A percentile compares a stretch with the other conserved stretches of the same genome.
Conservation (phyloP, 2,888 invertebrate genomes). For the Dasysyrphus tricinctus region DNA sequence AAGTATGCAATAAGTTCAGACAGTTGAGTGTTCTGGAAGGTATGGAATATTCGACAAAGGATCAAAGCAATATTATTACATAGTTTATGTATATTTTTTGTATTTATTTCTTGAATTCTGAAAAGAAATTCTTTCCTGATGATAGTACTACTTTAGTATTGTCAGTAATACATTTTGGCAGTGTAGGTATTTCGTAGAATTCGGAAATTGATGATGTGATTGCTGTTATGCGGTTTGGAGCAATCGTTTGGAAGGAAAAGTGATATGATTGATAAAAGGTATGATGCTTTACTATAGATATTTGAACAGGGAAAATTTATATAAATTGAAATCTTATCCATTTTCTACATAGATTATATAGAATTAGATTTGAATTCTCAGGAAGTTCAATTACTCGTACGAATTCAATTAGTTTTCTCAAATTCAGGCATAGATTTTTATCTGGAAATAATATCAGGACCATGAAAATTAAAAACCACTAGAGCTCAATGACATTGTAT, state of each 20-base stretch:
- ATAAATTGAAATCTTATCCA: too few relatives aligned
- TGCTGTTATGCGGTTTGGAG: not conserved
- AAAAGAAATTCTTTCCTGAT: slow-evolving; percentile 34
- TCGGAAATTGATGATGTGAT: slow-evolving; percentile 7
- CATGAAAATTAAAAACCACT: too few relatives aligned
- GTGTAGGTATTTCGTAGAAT: slow-evolving; percentile 29
- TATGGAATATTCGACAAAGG: slow-evolving; percentile 55
- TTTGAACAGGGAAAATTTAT: too few relatives aligned
- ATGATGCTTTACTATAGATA: too few relatives aligned
- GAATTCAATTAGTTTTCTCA: too few relatives aligned
- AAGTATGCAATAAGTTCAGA: slow-evolving; percentile 73
- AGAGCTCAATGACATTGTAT: too few relatives aligned
- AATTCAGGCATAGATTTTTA: too few relatives aligned
- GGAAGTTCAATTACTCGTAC: too few relatives aligned
- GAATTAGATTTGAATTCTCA: too few relatives aligned
- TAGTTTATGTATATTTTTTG: not conserved
- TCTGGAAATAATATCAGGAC: too few relatives aligned
- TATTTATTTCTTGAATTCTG: not conserved
- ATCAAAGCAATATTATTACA: slow-evolving; percentile 40
- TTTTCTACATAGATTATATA: too few relatives aligned
- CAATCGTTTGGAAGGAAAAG: not conserved
- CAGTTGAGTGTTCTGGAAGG: slow-evolving; percentile 59
- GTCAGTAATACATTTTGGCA: slow-evolving; percentile 48
- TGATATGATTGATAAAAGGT: not conserved
- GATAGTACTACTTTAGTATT: slow-evolving; percentile 37